phyloP scores from a whole-genome alignment of 2,113 vertebrate species.

The Trogon surrucura region DNA sequence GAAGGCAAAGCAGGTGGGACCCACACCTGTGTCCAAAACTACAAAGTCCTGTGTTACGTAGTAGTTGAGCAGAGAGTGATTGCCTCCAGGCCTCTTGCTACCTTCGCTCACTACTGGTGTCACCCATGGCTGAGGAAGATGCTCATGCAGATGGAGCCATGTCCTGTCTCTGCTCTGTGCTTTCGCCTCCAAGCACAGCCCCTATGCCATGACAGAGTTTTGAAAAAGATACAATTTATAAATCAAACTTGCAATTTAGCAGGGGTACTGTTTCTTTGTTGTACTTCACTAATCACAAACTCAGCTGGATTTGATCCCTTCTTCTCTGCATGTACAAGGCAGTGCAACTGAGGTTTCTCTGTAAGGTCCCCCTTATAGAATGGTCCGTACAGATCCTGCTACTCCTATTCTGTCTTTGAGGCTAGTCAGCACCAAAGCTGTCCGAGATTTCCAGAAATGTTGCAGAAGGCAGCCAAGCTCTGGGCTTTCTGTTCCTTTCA shows the following conservation, averaged over 20 bases:
- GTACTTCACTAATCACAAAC: not conserved
- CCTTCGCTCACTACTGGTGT: not conserved
- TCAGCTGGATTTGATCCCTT: not conserved
- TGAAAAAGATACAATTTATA: not conserved
- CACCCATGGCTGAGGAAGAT: not conserved
- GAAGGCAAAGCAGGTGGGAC: not conserved
- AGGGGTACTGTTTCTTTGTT: not conserved
- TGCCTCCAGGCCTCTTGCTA: not conserved
- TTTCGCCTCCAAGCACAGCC: not conserved
- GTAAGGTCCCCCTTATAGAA: not conserved
- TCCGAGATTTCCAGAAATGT: not conserved
- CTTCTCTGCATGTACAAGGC: not conserved
- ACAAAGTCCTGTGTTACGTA: not conserved
- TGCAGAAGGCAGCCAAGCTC: accelerated
- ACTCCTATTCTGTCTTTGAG: not conserved
- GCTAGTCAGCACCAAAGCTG: not conserved
- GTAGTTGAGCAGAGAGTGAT: accelerated
- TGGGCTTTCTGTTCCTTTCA: not conserved
- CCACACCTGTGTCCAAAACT: not conserved
- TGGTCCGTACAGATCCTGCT: not conserved
- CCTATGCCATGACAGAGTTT: not conserved
- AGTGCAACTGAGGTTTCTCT: not conserved
- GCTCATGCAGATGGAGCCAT: accelerated
- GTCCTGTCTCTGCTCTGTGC: not conserved
- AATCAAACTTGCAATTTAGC: not conserved